A percentile compares a stretch with the other conserved stretches of the same genome.
These are phyloP conservation scores for Drosophila auraria DNA, from an alignment of 1,140 invertebrate genomes.

Conservation along the genomic window DNA sequence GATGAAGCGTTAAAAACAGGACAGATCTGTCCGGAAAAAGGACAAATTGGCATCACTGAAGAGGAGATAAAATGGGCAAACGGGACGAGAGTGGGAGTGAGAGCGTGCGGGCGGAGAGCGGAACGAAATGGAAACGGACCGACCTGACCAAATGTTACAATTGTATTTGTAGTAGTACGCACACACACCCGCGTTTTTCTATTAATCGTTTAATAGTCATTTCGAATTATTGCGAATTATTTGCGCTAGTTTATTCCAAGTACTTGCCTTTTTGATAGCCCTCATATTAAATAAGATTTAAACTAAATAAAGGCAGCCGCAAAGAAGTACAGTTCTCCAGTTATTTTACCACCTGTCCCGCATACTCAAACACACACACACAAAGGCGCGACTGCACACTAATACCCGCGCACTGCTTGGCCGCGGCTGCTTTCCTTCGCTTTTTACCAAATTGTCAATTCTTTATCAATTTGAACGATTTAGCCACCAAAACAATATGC, in stretches of 20 bases:
- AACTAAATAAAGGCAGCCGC: neutral
- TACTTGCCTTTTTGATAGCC: neutral
- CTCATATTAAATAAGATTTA: neutral
- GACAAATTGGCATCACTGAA: no score
- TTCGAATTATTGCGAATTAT: constrained; percentile 1
- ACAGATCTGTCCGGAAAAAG: no score
- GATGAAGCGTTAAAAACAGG: no score
- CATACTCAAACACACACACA: neutral
- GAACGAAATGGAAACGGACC: neutral
- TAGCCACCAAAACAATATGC: constrained; percentile 3
- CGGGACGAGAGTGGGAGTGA: no score
- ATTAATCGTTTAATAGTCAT: constrained; percentile 16
- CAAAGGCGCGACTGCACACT: neutral
- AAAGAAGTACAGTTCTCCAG: constrained; percentile 6
- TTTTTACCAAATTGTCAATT: constrained; percentile 24
- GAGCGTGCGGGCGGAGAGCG: neutral
- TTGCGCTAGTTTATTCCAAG: no score
- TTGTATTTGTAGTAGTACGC: neutral
- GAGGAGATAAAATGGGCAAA: no score
- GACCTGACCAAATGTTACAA: neutral
- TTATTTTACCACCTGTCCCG: constrained; percentile 13
- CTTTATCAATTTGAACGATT: constrained; percentile 12
- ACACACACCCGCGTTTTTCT: neutral
- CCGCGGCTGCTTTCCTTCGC: constrained; percentile 2
- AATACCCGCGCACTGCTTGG: constrained; percentile 1